These are phyloP conservation scores for Unio pictorum DNA, from an alignment of 2,888 invertebrate genomes.

Conservation along the genomic window DNA sequence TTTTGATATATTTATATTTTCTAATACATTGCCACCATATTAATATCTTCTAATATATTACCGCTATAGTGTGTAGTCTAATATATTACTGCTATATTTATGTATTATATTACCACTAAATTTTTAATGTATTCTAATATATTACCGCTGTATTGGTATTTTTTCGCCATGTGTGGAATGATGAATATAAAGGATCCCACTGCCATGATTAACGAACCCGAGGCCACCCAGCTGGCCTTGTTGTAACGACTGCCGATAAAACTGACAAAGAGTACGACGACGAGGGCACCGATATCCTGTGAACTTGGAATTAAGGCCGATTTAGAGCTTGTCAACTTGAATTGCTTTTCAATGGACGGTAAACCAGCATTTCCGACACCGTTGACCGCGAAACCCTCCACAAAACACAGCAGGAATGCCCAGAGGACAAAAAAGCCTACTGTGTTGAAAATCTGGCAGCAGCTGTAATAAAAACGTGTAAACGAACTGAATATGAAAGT, in stretches of 20 bases:
- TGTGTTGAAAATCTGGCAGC: slow-evolving; percentile 35
- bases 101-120: too few relatives aligned
- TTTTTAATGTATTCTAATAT: neutral
- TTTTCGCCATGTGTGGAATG: slow-evolving; percentile 42
- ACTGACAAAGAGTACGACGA: slow-evolving; percentile 45
- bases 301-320: slow-evolving; percentile 23
- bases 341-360: slow-evolving; percentile 48
- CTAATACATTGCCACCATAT: too few relatives aligned
- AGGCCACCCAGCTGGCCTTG: slow-evolving; percentile 43
- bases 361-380: slow-evolving; percentile 49
- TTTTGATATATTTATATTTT: too few relatives aligned
- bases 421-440: slow-evolving; percentile 39
- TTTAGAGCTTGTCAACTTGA: slow-evolving; percentile 41
- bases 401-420: slow-evolving; percentile 40
- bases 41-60: too few relatives aligned
- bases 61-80: too few relatives aligned
- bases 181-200: slow-evolving; percentile 51
- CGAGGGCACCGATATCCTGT: slow-evolving; percentile 41
- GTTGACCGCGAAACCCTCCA: slow-evolving; percentile 52
- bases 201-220: slow-evolving; percentile 45
- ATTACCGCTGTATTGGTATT: slow-evolving; percentile 31
- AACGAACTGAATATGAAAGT: too few relatives aligned
- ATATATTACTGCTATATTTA: too few relatives aligned
- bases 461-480: slow-evolving; percentile 20
- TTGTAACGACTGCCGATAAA: slow-evolving; percentile 41